Conservation (phyloP, 2,888 invertebrate genomes). For the Dasysyrphus albostriatus region DNA sequence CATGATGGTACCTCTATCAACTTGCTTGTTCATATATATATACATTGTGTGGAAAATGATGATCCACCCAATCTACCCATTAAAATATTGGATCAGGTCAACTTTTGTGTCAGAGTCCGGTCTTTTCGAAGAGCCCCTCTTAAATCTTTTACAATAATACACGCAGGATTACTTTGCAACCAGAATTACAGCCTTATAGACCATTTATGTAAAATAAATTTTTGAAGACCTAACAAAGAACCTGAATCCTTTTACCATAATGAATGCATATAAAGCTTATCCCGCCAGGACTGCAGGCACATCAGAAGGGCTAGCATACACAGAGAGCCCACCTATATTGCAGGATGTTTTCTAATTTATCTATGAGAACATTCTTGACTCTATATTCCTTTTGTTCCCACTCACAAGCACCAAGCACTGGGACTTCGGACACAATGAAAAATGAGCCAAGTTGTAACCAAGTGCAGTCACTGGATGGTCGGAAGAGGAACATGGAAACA, state of each 20-base stretch:
- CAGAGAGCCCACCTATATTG: background rate
- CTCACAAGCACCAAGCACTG: background rate
- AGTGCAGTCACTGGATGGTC: conserved; percentile 16
- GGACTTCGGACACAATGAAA: conserved; percentile 26
- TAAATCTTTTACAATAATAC: conserved; percentile 38
- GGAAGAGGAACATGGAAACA: conserved; percentile 16
- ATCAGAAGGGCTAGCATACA: too few species aligned
- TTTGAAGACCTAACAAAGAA: conserved; percentile 66
- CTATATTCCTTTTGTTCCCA: conserved; percentile 54
- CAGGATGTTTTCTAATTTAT: conserved; percentile 69
- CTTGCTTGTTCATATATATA: background rate
- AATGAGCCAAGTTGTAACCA: conserved; percentile 28
- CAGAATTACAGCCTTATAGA: conserved; percentile 3
- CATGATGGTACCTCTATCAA: background rate
- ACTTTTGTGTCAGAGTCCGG: background rate
- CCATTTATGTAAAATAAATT: conserved; percentile 70
- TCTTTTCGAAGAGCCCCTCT: background rate
- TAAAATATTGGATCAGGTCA: conserved; percentile 53
- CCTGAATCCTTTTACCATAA: conserved; percentile 67
- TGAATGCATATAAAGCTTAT: conserved; percentile 58
- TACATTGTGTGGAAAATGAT: conserved; percentile 20
- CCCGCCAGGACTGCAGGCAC: background rate
- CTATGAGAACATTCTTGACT: conserved; percentile 60
- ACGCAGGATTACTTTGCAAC: conserved; percentile 52
- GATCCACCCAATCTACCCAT: conserved; percentile 43